Base-by-base conservation (phyloP, 2,113 vertebrate genomes). In the Naja naja region DNA sequence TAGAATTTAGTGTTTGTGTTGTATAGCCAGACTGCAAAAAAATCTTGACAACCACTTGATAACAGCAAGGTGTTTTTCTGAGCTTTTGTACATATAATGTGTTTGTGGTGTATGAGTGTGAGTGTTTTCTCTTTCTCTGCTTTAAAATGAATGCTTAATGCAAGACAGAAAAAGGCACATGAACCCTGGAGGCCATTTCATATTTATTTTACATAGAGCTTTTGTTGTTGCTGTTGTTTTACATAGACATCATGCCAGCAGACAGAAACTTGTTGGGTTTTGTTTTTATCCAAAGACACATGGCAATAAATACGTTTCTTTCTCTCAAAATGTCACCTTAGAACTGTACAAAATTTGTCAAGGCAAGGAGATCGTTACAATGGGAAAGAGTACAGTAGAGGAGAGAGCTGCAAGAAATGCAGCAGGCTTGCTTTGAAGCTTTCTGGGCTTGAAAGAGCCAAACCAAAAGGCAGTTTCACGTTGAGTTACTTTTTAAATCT, bases 261-360 rank as follows among this genome's bases (percentile, higher is more conserved):
- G 98, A 98, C 97, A 96, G 98, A 97, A 97, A 98, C 45, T 95
- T 97, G 98, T 98, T 98, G 93, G 98, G 98, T 97, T 98, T 94
- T 16, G 97, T 97, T n/a, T 88, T 93, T 58, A 49, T 52, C 92
- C 98, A 98, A 97, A 98, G 97, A 98, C 98, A 98, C 98, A 97
- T 97, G 97, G 98, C 98, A 98, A 99, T 98, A 99, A 98, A 98
- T 98, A 98, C 97, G 95, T 39, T 55, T 16, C 85, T 53, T 8
- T n/a, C 85, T 95, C 93, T 90, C 18, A 97, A 98, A 98, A 99
- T 97, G 96, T 97, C 95, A 96, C 97, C 98, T 98, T 97, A 97
- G 97, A 98, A 98, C 99, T 99, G 98, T 99, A 99, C 99, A 99
- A 98, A 98, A 99, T 99, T 97, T 99, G 99, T 98, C 55, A 99